These are phyloP conservation scores for Drosophila sturtevanti DNA, from an alignment of 1,140 invertebrate species.

Conservation along the genomic window DNA sequence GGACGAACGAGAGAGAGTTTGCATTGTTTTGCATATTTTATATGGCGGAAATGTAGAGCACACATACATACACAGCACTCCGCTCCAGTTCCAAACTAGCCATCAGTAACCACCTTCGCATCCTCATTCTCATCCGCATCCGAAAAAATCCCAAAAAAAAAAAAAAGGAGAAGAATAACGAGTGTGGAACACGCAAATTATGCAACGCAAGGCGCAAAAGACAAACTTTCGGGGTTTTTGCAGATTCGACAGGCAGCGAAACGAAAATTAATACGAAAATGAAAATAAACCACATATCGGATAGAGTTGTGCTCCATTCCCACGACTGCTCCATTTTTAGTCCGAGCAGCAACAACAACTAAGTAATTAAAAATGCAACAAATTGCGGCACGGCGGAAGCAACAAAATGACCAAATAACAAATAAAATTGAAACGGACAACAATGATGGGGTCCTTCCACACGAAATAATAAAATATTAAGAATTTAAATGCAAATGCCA, in stretches of 20 bases:
- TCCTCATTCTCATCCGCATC: slow-evolving; percentile 16
- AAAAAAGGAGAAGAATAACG: slow-evolving; percentile 15
- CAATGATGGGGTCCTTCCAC: not conserved
- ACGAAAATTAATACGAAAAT: slow-evolving; percentile 76
- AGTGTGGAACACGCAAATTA: slow-evolving; percentile 71
- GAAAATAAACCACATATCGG: slow-evolving; percentile 32
- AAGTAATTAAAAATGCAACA: slow-evolving; percentile 73
- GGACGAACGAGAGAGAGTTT: slow-evolving; percentile 55
- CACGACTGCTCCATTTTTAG: slow-evolving; percentile 8
- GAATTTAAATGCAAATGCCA: not conserved
- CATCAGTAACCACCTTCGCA: slow-evolving; percentile 31
- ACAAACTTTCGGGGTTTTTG: slow-evolving; percentile 68
- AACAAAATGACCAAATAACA: slow-evolving; percentile 15
- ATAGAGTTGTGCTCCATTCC: slow-evolving; percentile 9
- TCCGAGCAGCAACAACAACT: slow-evolving; percentile 26
- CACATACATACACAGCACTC: too few species aligned
- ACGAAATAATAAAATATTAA: not conserved
- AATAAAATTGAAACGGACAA: not conserved
- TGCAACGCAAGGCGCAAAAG: slow-evolving; percentile 73
- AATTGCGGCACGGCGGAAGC: slow-evolving; percentile 38
- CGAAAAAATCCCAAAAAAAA: slow-evolving; percentile 15
- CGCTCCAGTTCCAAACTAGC: not conserved
- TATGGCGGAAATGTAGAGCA: slow-evolving; percentile 64
- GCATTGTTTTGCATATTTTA: slow-evolving; percentile 81
- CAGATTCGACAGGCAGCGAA: slow-evolving; percentile 67